Evolutionary conservation across 2,797 vertebrate genomes (phyloP), one percentile per base, ranked within the genome.

Genomic region (Hydrolagus colliei): DNA sequence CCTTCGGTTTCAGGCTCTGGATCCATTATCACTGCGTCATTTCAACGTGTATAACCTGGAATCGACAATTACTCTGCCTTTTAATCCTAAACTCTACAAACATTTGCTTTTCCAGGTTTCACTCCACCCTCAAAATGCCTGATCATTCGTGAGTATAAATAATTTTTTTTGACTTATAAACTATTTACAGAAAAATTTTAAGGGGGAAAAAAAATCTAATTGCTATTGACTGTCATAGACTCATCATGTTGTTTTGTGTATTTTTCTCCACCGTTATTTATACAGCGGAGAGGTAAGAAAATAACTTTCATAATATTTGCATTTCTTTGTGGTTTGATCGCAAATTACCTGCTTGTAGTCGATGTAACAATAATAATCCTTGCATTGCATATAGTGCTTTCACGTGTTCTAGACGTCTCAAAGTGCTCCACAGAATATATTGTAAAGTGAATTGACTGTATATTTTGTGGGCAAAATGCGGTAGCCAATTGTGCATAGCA

Each of bases 271-370:
- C n/a, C 71, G 35, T 82, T 82, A n/a, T 84, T 68, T 87, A 89
- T 88, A 72, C 91, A 94, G 93, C 59, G 91, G 89, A 90, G 93
- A 94, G 92, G 93, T 93, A 89, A 90, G 89, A 63, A 12, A 67
- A 11, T 84, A 41, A 12, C 16, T 71, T 35, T 84, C 52, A 67
- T 35, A 84, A 52, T 35, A 10, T n/a, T 71, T 84, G 20, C 65
- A 71, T 84, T 10, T 18, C 35, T 71, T 52, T 84, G 41, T 35
- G 32, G 4, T 84, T 84, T 52, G 63, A 14, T 68, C 41, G 41
- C 41, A 52, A 0, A 1, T 52, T 52, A 52, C 3, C 41, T 52
- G 41, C 41, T 52, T 52, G 41, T 52, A 52, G 41, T 52, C 27
- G 27, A 27, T 27, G 27, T 27, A 27, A 27, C 27, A 27, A 27